Evolutionary conservation across 1,140 invertebrate genomes (phyloP).

Genomic region (Cryptotermes secundus): DNA sequence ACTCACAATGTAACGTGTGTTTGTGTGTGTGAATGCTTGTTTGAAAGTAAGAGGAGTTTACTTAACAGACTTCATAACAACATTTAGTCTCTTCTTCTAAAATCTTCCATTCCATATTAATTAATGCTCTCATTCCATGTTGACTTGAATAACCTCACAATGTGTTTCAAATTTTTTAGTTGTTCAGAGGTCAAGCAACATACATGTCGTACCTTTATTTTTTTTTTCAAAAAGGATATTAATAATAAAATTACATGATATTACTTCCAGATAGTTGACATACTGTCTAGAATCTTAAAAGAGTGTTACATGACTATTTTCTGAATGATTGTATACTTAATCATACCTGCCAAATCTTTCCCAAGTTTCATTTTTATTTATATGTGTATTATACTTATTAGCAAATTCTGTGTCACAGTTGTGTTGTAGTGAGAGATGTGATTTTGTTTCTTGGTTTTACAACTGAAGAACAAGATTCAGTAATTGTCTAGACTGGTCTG

Average conservation of each 20-base stretch:
- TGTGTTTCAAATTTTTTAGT: not conserved
- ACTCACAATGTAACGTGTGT: not conserved
- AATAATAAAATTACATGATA: not conserved
- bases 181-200: not conserved
- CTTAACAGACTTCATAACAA: not conserved
- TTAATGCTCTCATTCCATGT: not conserved
- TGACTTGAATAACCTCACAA: not conserved
- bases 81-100: not conserved
- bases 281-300: not conserved
- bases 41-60: too few species aligned
- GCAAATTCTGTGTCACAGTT: not conserved
- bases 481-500: not conserved
- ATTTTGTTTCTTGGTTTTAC: not conserved
- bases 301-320: not conserved
- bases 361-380: not conserved
- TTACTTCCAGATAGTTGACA: not conserved
- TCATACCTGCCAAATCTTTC: not conserved
- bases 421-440: not conserved
- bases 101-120: constrained; percentile 1
- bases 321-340: too few species aligned
- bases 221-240: not conserved
- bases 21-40: not conserved
- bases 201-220: not conserved
- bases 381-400: not conserved
- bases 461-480: not conserved